phyloP scores from a whole-genome alignment of 2,113 vertebrate species.

The Dasypus novemcinctus region DNA sequence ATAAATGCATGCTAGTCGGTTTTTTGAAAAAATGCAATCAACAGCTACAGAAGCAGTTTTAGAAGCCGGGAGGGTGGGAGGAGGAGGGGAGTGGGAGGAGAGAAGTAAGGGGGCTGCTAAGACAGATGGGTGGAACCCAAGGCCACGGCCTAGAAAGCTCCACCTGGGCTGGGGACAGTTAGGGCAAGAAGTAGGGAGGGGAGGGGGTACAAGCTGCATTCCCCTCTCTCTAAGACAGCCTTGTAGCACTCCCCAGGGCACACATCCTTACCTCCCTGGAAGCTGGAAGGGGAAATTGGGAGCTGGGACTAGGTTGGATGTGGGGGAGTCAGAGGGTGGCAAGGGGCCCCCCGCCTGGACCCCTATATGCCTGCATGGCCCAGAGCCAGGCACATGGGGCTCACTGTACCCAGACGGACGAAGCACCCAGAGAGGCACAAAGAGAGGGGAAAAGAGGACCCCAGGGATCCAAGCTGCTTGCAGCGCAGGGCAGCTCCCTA shows the following conservation, averaged over 20 bases:
- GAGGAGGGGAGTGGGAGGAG: background rate
- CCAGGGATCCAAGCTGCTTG: background rate
- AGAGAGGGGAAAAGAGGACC: too few relatives aligned
- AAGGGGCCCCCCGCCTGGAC: background rate
- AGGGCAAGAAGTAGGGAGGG: accelerated
- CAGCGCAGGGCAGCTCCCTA: accelerated
- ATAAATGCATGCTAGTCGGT: background rate
- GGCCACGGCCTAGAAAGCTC: background rate
- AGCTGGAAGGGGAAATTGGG: background rate
- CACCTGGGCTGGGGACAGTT: background rate
- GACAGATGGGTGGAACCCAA: background rate
- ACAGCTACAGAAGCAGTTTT: too few relatives aligned
- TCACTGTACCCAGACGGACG: background rate
- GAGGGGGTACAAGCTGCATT: background rate
- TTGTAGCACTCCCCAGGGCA: background rate
- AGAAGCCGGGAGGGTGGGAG: too few relatives aligned
- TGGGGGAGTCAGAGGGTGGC: background rate
- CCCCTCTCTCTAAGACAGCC: too few relatives aligned
- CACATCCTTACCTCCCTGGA: background rate
- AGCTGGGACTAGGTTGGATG: background rate
- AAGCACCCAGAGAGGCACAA: background rate
- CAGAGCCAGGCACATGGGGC: background rate
- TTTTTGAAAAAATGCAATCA: background rate
- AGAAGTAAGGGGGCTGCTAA: background rate
- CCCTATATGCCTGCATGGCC: background rate